These are phyloP conservation scores for Cephus nigrinus DNA, from an alignment of 2,888 invertebrate species.

Conservation along the genomic window DNA sequence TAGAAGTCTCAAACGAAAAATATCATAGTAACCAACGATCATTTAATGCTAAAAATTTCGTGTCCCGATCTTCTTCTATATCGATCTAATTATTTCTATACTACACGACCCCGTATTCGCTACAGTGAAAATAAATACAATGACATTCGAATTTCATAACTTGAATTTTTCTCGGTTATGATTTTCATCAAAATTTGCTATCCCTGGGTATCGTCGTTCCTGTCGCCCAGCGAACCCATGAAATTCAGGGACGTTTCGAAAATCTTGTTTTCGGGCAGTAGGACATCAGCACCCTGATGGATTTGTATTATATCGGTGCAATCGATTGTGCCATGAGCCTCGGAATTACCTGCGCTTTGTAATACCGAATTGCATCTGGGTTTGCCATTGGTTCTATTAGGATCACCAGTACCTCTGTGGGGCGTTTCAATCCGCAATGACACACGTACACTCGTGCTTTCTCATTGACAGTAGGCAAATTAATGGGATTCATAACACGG, in stretches of 20 bases:
- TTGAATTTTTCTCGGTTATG: neutral
- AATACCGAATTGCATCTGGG: neutral
- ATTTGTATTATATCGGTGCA: constrained; percentile 29
- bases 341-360: constrained; percentile 5
- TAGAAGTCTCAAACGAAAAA: neutral
- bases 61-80: neutral
- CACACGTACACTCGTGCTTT: neutral
- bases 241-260: constrained; percentile 24
- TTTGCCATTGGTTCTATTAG: neutral
- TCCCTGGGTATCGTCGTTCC: no score
- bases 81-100: no score
- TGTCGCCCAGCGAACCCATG: neutral
- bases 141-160: no score
- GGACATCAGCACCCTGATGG: constrained; percentile 23
- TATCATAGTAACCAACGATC: neutral
- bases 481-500: neutral
- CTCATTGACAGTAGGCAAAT: neutral
- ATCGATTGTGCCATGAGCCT: constrained; percentile 35
- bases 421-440: neutral
- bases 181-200: neutral
- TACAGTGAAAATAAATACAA: no score
- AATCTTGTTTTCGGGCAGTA: constrained; percentile 29
- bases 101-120: no score
- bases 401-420: neutral
- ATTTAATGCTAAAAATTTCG: neutral